phyloP scores from a whole-genome alignment of 2,888 invertebrate species.

The Alloplasta piceator region DNA sequence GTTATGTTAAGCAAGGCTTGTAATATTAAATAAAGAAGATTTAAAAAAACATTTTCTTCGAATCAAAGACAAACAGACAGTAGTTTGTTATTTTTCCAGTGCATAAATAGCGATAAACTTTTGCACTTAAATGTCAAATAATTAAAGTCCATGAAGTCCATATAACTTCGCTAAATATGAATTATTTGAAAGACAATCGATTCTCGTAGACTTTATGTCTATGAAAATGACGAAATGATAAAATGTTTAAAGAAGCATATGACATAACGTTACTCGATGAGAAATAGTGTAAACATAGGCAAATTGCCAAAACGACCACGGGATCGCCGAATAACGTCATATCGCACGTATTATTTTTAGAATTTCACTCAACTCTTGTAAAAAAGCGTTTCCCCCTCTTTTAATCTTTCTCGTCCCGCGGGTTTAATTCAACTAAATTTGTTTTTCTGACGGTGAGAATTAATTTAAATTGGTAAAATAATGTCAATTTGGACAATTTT shows the following conservation, averaged over 20 bases:
- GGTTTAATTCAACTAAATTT: too few species aligned
- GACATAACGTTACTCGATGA: conserved; percentile 63
- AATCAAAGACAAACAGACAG: conserved; percentile 29
- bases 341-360: conserved; percentile 54
- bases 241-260: conserved; percentile 49
- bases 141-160: conserved; percentile 3
- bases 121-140: conserved; percentile 26
- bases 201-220: neutral
- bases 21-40: neutral
- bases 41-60: neutral
- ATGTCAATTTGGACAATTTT: too few species aligned
- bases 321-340: conserved; percentile 30
- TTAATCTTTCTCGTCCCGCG: conserved; percentile 1
- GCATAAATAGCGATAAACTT: conserved; percentile 45
- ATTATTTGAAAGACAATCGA: conserved; percentile 2
- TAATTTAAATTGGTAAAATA: neutral
- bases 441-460: too few species aligned
- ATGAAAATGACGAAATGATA: neutral
- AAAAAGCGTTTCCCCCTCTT: conserved; percentile 20
- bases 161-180: neutral
- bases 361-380: conserved; percentile 22
- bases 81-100: conserved; percentile 9
- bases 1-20: too few species aligned
- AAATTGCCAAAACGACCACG: conserved; percentile 64
- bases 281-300: conserved; percentile 67